Base-by-base conservation (phyloP, 2,113 vertebrate genomes). In the Crocuta crocuta region DNA sequence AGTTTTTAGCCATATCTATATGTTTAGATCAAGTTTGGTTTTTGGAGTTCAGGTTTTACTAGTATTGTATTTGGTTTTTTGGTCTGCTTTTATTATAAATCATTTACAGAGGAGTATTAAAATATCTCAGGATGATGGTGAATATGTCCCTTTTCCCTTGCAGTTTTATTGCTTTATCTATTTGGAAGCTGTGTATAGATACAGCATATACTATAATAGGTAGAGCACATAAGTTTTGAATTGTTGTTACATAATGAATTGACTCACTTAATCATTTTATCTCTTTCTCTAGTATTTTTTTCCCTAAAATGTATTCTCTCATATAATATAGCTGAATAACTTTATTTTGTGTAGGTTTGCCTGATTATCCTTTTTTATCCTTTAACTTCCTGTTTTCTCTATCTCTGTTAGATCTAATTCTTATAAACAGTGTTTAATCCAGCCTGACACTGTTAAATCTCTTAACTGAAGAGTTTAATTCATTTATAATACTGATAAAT, bases 321-420 rank as follows among this genome's bases (percentile, higher is more conserved):
- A 35, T 84, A 79, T 2, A 85, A 81, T 35, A 35, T 79, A 66
- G 19, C 7, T 58, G 71, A 26, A 89, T 78, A 50, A 82, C 31
- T 78, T 78, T 50, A 96, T 80, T 89, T 88, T 17, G 65, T 21
- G 6, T 94, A 73, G 24, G 61, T 85, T 91, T 92, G 10, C 7
- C 70, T 81, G 0, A n/a, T 73, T 86, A 33, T 88, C 45, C 55
- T 81, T 91, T 83, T 87, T 68, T 17, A 61, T 83, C n/a, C 31
- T 65, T 90, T 61, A 90, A 43, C 35, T 86, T 86, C 39, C 48
- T 96, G 28, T 85, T 89, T 91, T 68, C 45, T 96, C 23, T 83
- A 2, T 48, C n/a, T 66, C 35, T 74, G 7, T 94, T 89, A 48
- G 58, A 16, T 24, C 19, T 85, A 0, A 92, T 15, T 86, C n/a